These are phyloP conservation scores for Irena cyanogastra DNA, from an alignment of 2,113 vertebrate species.

Conservation along the genomic window DNA sequence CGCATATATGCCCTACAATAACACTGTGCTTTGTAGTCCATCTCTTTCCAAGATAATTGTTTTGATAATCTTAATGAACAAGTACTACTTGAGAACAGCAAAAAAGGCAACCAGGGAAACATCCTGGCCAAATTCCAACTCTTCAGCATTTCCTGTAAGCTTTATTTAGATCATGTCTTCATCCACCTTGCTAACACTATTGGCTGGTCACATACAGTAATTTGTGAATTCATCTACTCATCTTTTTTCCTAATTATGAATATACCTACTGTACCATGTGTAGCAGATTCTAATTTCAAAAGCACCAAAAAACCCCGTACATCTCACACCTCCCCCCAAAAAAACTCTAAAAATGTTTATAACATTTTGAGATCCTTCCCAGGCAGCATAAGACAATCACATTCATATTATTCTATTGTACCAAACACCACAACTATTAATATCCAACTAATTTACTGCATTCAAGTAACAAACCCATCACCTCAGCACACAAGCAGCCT, in stretches of 20 bases:
- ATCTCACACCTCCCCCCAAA: too few species aligned
- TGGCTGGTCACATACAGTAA: neutral
- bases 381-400: neutral
- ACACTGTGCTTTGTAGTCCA: neutral
- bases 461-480: neutral
- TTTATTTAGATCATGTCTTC: neutral
- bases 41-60: neutral
- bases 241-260: neutral
- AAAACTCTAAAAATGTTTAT: neutral
- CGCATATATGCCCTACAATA: neutral
- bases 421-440: neutral
- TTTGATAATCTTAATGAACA: neutral
- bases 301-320: neutral
- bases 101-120: neutral
- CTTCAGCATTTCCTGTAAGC: neutral
- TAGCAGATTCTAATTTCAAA: neutral
- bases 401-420: neutral
- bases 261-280: neutral
- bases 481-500: neutral
- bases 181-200: neutral
- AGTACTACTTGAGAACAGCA: neutral
- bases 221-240: neutral
- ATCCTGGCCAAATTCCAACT: neutral
- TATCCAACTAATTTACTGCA: neutral
- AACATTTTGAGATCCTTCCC: neutral